Evolutionary conservation across 1,140 invertebrate species (phyloP), one percentile per base, ranked within the genome.

Genomic region (Diachasma alloeum): DNA sequence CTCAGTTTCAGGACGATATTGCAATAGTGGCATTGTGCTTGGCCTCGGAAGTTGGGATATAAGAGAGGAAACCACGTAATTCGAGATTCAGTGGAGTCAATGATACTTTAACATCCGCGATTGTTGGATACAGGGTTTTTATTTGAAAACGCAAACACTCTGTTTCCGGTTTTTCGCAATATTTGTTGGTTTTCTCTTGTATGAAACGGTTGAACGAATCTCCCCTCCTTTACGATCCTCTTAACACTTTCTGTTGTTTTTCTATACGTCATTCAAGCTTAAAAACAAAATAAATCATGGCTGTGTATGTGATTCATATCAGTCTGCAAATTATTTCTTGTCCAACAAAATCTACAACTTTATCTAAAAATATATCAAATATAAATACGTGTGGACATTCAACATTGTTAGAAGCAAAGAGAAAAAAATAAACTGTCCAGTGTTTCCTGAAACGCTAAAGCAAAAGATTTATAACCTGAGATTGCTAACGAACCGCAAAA

Each of bases 401-500:
- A 48, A 48, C 46, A 48, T 48, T 48, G 46, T 48, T 48, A 15
- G 46, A 48, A 17, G 15, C 3, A 48, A 48, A 48, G 15, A 48
- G 17, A n/a, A n/a, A 48, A 48, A 6, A 48, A 48, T 48, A 15
- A 15, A 48, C 46, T 17, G 17, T 48, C 46, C 46, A 48, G 69
- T 46, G 67, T 26, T 53, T 75, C 19, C 22, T 48, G 66, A 59
- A 48, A 75, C 42, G 46, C 26, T 70, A 48, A 75, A 69, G 37
- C 22, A 31, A 44, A 70, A 75, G 74, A 75, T 75, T 75, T 70
- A 75, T 75, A 75, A 70, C 74, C 66, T 70, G 66, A 75, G 74
- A 75, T 75, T 75, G 67, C 44, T 75, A 75, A 75, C 74, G 74
- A 75, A 75, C 74, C 74, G 74, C 74, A 75, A 75, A 75, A 75